Evolutionary conservation across 2,888 invertebrate genomes (phyloP).

Genomic region (Cataglyphis altisquamis): DNA sequence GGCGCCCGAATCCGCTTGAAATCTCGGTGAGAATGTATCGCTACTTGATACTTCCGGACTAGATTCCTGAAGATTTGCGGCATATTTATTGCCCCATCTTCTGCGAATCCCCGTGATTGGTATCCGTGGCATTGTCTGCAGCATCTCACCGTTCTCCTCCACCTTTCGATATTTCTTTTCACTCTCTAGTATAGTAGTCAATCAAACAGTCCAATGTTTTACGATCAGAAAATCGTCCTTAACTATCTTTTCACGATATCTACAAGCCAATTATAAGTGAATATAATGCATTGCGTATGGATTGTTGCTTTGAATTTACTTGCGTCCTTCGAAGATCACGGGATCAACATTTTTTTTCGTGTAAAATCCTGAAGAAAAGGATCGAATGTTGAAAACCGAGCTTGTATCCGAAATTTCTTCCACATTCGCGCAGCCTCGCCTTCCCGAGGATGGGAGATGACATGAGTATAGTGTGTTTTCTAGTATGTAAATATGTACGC

Average conservation of each 20-base stretch:
- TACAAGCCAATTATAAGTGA: neutral
- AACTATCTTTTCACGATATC: neutral
- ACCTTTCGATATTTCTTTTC: conserved; percentile 59
- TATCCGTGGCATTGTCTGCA: conserved; percentile 82
- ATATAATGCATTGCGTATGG: neutral
- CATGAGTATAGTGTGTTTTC: neutral
- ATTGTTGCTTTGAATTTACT: neutral
- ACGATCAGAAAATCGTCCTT: neutral
- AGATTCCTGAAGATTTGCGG: conserved; percentile 81
- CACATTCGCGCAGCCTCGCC: neutral
- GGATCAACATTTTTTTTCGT: neutral
- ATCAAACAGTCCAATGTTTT: conserved; percentile 17
- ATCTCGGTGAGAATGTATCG: conserved; percentile 89
- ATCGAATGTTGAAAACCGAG: neutral
- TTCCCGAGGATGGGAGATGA: neutral
- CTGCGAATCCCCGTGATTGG: conserved; percentile 83
- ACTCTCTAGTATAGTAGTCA: conserved; percentile 55
- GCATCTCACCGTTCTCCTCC: conserved; percentile 76
- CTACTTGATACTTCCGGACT: conserved; percentile 85
- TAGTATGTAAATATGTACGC: neutral
- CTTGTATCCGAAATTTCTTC: neutral
- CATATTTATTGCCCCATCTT: conserved; percentile 80
- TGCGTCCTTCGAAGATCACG: neutral
- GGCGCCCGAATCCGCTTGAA: conserved; percentile 91
- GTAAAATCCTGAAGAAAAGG: neutral